A percentile compares a stretch with the other conserved stretches of the same genome.
These are phyloP conservation scores for Capromys pilorides DNA, from an alignment of 2,797 vertebrate genomes.

Conservation along the genomic window DNA sequence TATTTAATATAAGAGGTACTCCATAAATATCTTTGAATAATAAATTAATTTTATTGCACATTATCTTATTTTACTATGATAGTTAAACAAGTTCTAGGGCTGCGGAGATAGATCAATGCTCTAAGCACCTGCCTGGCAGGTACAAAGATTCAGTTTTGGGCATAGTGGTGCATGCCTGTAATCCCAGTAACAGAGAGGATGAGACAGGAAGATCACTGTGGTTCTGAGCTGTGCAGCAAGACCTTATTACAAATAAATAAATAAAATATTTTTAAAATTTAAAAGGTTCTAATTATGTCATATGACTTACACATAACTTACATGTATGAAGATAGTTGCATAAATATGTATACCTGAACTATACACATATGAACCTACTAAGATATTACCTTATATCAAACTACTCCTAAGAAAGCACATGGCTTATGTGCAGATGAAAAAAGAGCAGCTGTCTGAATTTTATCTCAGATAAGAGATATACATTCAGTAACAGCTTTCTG, in stretches of 20 bases:
- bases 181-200: too few relatives aligned
- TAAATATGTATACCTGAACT: neutral
- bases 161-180: too few relatives aligned
- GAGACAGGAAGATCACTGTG: too few relatives aligned
- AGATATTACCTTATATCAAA: neutral
- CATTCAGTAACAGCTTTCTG: neutral
- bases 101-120: too few relatives aligned
- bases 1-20: neutral
- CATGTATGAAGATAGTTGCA: neutral
- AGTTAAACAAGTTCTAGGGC: neutral
- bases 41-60: neutral
- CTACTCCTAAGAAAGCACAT: neutral
- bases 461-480: neutral
- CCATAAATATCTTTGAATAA: neutral
- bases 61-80: conserved; percentile 19
- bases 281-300: neutral
- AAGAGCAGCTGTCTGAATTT: neutral
- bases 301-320: neutral
- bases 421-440: neutral
- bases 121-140: too few relatives aligned
- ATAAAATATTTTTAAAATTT: too few relatives aligned
- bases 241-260: too few relatives aligned
- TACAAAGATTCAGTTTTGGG: too few relatives aligned
- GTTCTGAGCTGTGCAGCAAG: too few relatives aligned
- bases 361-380: neutral